Evolutionary conservation across 2,888 invertebrate genomes (phyloP).

Genomic region (Plebejus melissa): DNA sequence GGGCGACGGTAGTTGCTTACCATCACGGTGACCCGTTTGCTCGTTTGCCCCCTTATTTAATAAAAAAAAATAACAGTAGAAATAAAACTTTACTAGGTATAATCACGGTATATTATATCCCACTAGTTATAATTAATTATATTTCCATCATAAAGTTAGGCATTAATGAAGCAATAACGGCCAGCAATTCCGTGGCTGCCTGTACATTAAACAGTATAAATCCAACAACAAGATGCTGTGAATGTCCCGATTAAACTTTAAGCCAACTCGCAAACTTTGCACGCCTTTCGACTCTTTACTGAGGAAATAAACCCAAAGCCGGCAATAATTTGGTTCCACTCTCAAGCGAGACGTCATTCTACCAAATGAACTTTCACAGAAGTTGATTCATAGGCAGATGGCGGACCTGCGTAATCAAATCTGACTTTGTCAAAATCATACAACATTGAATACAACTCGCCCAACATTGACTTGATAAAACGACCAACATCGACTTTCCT

Average conservation of each 20-base stretch:
- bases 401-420: too few species aligned
- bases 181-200: slow-evolving; percentile 20
- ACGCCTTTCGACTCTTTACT: slow-evolving; percentile 42
- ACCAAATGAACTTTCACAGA: background rate
- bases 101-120: background rate
- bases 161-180: slow-evolving; percentile 12
- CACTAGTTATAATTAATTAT: background rate
- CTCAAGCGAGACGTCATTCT: slow-evolving; percentile 1
- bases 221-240: slow-evolving; percentile 37
- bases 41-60: too few species aligned
- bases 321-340: slow-evolving; percentile 31
- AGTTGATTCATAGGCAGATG: background rate
- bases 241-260: slow-evolving; percentile 40
- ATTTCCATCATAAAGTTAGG: slow-evolving; percentile 10
- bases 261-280: slow-evolving; percentile 41
- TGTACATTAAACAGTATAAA: slow-evolving; percentile 29
- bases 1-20: too few species aligned
- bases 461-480: too few species aligned
- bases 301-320: slow-evolving; percentile 34
- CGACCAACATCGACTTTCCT: too few species aligned
- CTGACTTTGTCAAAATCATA: too few species aligned
- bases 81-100: background rate
- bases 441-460: too few species aligned
- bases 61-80: too few species aligned
- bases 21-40: too few species aligned